Evolutionary conservation across 2,113 vertebrate genomes (phyloP).

Genomic region (Calyptomena viridis): DNA sequence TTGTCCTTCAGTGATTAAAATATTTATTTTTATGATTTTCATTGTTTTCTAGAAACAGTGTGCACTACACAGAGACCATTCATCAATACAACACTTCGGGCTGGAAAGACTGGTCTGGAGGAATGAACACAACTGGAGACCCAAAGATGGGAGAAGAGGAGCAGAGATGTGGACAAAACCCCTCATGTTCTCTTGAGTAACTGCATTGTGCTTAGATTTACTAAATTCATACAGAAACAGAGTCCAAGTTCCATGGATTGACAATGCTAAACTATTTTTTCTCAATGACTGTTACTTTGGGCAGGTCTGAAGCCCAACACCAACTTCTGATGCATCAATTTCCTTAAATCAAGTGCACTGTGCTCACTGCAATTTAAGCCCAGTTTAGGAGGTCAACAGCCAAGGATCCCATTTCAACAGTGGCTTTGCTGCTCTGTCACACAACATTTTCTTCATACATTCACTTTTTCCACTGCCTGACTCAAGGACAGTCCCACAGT

Average conservation of each 20-base stretch:
- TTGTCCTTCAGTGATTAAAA: background rate
- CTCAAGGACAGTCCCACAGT: background rate
- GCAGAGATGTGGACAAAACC: background rate
- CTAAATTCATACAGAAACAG: background rate
- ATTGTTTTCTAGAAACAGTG: background rate
- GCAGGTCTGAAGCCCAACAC: background rate
- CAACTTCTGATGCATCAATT: background rate
- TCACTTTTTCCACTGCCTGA: background rate
- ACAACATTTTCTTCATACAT: background rate
- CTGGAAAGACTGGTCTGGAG: background rate
- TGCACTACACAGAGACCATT: background rate
- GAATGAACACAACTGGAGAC: background rate
- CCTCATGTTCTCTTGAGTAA: background rate
- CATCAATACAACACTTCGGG: background rate
- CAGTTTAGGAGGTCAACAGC: background rate
- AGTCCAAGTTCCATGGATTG: background rate
- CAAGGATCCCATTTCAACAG: background rate
- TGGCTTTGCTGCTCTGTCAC: background rate
- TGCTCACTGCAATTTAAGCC: background rate
- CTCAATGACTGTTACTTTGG: background rate
- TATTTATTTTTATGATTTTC: background rate
- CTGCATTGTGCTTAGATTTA: background rate
- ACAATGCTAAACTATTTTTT: background rate
- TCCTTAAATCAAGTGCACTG: background rate
- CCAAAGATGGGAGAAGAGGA: background rate